A percentile compares a stretch with the other conserved stretches of the same genome.
Conservation (phyloP, 2,888 invertebrate genomes). For the Tanypteryx hageni region DNA sequence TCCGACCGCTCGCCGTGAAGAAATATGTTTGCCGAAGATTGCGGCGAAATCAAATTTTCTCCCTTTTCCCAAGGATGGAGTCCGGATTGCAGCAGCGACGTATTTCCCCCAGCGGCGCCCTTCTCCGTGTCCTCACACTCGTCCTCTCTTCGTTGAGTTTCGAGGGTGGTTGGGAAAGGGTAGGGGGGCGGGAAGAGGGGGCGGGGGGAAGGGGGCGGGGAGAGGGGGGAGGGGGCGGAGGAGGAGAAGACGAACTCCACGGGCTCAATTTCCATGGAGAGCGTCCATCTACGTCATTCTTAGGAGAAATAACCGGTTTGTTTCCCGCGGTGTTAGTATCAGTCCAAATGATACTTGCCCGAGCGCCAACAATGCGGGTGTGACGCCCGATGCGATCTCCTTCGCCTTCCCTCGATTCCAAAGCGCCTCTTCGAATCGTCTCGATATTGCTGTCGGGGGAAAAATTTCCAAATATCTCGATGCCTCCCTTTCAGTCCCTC, state of each 20-base stretch:
- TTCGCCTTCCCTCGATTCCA: no score
- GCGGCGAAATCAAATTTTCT: slow-evolving; percentile 21
- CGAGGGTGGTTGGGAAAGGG: neutral
- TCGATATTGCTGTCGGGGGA: no score
- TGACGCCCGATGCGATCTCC: no score
- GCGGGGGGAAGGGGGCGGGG: neutral
- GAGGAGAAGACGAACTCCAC: neutral
- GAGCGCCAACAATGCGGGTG: no score
- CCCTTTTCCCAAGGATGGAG: neutral
- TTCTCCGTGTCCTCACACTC: neutral
- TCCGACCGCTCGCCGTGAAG: slow-evolving; percentile 17
- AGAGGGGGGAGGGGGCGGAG: neutral
- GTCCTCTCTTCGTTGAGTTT: neutral
- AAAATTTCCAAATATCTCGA: no score
- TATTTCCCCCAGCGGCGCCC: neutral
- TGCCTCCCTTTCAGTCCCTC: no score
- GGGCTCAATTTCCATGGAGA: slow-evolving; percentile 16
- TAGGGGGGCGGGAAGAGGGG: neutral
- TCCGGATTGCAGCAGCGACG: neutral
- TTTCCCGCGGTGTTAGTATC: no score
- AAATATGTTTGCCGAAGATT: slow-evolving; percentile 30
- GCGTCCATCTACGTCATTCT: neutral
- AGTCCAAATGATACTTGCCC: no score
- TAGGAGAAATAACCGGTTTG: no score
- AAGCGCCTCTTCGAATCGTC: no score